phyloP scores from a whole-genome alignment of 2,888 invertebrate genomes.

The Caenorhabditis afra region DNA sequence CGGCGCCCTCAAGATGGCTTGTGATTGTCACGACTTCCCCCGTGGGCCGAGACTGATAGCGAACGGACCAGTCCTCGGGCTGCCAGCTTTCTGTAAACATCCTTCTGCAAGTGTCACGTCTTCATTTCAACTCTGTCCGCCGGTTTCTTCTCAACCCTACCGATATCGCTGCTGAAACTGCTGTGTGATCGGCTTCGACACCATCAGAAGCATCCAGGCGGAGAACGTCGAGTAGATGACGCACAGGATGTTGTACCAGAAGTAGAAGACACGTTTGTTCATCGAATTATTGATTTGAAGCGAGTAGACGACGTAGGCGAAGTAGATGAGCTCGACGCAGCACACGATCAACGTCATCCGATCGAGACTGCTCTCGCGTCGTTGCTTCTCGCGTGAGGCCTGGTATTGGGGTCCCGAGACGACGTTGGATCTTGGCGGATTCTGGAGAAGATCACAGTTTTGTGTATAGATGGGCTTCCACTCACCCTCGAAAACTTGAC shows the following conservation, averaged over 20 bases:
- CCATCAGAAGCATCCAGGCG: conserved; percentile 56
- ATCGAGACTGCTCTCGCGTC: conserved; percentile 35
- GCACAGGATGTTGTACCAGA: conserved; percentile 52
- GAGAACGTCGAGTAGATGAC: conserved; percentile 54
- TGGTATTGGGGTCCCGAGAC: not conserved
- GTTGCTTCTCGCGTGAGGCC: conserved; percentile 28
- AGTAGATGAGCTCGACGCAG: conserved; percentile 47
- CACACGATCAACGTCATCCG: conserved; percentile 57
- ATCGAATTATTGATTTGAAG: conserved; percentile 38
- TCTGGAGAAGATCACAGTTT: not conserved
- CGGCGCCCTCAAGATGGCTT: conserved; percentile 20
- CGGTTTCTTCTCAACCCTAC: not conserved
- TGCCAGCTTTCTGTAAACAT: conserved; percentile 3
- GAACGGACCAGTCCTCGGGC: conserved; percentile 1
- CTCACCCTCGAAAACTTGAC: conserved; percentile 31
- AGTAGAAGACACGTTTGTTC: conserved; percentile 57
- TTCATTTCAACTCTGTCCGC: too few species aligned
- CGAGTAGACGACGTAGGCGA: conserved; percentile 46
- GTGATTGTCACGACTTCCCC: conserved; percentile 28
- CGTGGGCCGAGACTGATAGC: conserved; percentile 28
- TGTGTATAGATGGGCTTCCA: too few species aligned
- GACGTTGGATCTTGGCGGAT: not conserved
- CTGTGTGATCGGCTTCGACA: conserved; percentile 47
- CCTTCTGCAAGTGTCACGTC: not conserved
- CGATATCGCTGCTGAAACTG: conserved; percentile 29